Evolutionary conservation across 2,113 vertebrate species (phyloP), one percentile per base, ranked within the genome.

Genomic region (Mustelus asterias): DNA sequence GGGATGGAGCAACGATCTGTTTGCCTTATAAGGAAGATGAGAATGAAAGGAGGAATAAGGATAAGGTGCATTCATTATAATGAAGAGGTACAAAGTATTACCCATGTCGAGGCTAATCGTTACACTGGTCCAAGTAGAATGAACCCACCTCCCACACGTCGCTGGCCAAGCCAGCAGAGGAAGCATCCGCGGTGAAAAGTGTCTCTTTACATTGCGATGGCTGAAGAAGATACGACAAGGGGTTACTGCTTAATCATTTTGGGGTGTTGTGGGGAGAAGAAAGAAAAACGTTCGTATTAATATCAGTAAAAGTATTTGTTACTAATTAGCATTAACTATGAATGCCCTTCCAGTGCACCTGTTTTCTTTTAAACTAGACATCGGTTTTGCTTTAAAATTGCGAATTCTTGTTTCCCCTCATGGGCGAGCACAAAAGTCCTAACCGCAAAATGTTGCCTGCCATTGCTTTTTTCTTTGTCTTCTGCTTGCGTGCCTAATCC

Each of bases 391-490:
- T 95, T 95, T 95, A 95, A 72, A 94, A 72, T 95, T 54, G 3
- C 41, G 10, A 94, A 67, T 67, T 37, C 67, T 26, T 72, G 54
- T 16, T 72, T 37, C 33, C 89, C 60, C 20, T 93, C 60, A 93
- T 33, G 20, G 89, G 65, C 60, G 18, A 37, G 63, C 69, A 7
- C 67, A 95, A 72, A 72, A 95, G 48, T 76, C 41, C 44, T 26
- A 13, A 95, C 48, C 94, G 33, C 41, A 95, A 95, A 76, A 48
- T 26, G n/a, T 95, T 72, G 14, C 10, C 41, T 37, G 67, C 67
- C 24, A 29, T 95, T 93, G 89, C 60, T 72, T 95, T 95, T 95
- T 41, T 13, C 26, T 72, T 72, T 95, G 93, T 95, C 93, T 95
- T 95, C 41, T 18, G 14, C 69, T 54, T 29, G 22, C 26, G 3